Base-by-base conservation (phyloP, 2,888 invertebrate genomes). In the Tinea trinotella region DNA sequence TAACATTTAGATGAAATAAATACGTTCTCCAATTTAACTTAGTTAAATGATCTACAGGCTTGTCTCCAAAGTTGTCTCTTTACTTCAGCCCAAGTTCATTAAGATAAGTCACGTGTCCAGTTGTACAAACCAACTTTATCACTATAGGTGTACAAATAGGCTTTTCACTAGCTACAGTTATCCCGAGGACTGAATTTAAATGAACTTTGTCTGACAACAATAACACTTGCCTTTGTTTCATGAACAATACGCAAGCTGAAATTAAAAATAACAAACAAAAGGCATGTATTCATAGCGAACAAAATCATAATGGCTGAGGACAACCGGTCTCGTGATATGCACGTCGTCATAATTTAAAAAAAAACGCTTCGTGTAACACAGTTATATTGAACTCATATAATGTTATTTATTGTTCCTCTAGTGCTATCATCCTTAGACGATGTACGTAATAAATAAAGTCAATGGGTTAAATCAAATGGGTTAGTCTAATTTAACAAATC, bases 131-230 rank as follows among this genome's bases (percentile, higher is more conserved):
- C n/a, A 30, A 30, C 30, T 30, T 30, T 30, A 30, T 7, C 7
- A 4, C 30, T 30, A 30, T 30, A 30, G 30, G 1, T 30, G 30
- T 30, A 30, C n/a, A 30, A 30, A 30, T 30, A 4, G 7, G 7
- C 30, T 46, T 46, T 10, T 2, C 46, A 46, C 46, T 19, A 19
- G 46, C 18, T 50, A n/a, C n/a, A n/a, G 24, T 22, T 19, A 18
- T 13, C 50, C 79, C 79, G 74, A 76, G 74, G 70, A 65, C 71
- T 71, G 82, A 83, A 83, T 83, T 81, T 80, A 83, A 84, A 84
- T 83, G 82, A 83, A 83, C 84, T 83, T 81, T 82, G 78, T 76
- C 78, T 76, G 77, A 78, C 82, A 79, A 82, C 80, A 82, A 83
- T 83, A 82, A 82, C 79, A 82, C 78, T 75, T 70, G 71, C 81